Conservation (phyloP, 2,113 vertebrate species). For the Chaetops frenatus region DNA sequence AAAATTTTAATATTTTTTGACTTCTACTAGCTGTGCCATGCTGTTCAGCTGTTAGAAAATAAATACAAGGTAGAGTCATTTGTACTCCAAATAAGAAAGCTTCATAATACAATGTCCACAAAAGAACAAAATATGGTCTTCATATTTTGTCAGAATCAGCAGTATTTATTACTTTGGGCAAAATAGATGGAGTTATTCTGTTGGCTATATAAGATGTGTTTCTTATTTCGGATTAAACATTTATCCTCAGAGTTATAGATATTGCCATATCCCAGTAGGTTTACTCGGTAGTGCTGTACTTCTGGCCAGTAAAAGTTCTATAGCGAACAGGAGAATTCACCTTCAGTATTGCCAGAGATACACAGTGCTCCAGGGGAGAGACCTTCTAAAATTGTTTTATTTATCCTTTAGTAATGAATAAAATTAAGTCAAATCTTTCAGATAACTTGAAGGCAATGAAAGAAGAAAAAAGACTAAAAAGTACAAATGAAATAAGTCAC, state of each 20-base stretch:
- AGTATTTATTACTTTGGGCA: neutral
- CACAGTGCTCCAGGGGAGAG: neutral
- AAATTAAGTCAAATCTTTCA: neutral
- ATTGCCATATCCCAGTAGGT: neutral
- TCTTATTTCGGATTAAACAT: neutral
- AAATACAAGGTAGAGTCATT: neutral
- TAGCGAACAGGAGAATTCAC: neutral
- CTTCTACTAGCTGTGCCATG: neutral
- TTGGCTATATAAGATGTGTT: neutral
- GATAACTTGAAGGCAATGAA: neutral
- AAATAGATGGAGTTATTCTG: neutral
- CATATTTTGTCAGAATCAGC: neutral
- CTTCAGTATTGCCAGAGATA: neutral
- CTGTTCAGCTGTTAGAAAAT: neutral
- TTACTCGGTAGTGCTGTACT: neutral
- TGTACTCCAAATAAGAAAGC: rapidly evolving
- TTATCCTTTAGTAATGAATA: neutral
- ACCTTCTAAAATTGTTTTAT: neutral
- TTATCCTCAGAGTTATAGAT: neutral
- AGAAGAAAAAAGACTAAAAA: neutral
- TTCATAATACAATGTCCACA: neutral
- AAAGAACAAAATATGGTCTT: neutral
- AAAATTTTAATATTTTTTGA: neutral
- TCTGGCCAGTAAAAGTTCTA: neutral
- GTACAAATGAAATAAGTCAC: neutral